These are phyloP conservation scores for Protonibea diacanthus DNA, from an alignment of 2,797 vertebrate species.

Conservation along the genomic window DNA sequence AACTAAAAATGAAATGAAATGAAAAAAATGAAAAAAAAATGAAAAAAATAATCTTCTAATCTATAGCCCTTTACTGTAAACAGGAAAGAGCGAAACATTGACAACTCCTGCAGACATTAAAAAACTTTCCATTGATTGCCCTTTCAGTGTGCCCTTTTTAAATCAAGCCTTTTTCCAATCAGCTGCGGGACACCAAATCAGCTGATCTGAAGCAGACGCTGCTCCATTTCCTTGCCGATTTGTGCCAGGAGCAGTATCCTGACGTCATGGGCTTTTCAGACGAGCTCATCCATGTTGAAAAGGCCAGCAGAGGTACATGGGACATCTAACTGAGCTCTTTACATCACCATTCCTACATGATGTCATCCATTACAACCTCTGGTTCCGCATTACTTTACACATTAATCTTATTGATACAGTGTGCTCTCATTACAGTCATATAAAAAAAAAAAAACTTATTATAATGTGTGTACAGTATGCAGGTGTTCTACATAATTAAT, in stretches of 20 bases:
- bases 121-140: slow-evolving; percentile 7
- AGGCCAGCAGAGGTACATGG: slow-evolving; percentile 91
- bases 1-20: no score
- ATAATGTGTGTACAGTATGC: neutral
- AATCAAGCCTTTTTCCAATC: slow-evolving; percentile 47
- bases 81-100: neutral
- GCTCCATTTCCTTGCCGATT: slow-evolving; percentile 91
- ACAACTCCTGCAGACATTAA: neutral
- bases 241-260: slow-evolving; percentile 88
- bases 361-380: neutral
- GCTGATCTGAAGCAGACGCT: slow-evolving; percentile 91
- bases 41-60: no score
- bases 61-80: neutral
- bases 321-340: neutral
- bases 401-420: neutral
- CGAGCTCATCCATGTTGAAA: slow-evolving; percentile 93
- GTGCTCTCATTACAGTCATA: neutral
- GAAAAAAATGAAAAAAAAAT: no score
- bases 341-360: neutral
- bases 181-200: slow-evolving; percentile 89
- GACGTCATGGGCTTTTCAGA: slow-evolving; percentile 90
- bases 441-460: neutral
- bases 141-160: slow-evolving; percentile 4
- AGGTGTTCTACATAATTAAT: neutral
- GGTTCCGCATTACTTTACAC: neutral